phyloP scores from a whole-genome alignment of 2,797 vertebrate species.

The Taeniopygia guttata region DNA sequence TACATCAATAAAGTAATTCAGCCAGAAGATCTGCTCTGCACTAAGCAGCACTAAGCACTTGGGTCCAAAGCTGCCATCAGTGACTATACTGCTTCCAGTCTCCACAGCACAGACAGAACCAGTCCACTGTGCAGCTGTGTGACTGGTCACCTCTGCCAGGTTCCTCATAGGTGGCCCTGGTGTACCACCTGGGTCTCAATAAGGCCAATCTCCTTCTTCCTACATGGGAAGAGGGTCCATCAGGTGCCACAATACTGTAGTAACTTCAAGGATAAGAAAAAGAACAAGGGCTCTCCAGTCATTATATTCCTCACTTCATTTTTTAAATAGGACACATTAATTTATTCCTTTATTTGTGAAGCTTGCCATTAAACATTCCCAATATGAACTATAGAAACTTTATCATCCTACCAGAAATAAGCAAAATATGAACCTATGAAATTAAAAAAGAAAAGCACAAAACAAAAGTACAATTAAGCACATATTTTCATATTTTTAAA shows the following conservation, averaged over 20 bases:
- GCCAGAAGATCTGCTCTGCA: not conserved
- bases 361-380: not conserved
- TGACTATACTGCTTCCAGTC: not conserved
- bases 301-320: not conserved
- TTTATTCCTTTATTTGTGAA: not conserved
- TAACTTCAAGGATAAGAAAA: not conserved
- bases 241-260: not conserved
- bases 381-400: not conserved
- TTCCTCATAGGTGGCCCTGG: not conserved
- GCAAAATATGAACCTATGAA: not conserved
- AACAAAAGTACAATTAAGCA: not conserved
- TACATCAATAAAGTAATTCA: not conserved
- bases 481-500: not conserved
- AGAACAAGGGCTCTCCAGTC: not conserved
- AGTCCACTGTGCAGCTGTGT: not conserved
- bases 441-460: not conserved
- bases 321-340: not conserved
- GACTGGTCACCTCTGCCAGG: not conserved
- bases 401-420: not conserved
- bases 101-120: not conserved
- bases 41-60: not conserved
- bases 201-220: not conserved
- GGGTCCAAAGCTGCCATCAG: fast-evolving
- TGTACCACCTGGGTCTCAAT: not conserved
- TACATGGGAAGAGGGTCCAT: not conserved